phyloP scores from a whole-genome alignment of 2,888 invertebrate genomes.

The Cremastobaeus sp. region DNA sequence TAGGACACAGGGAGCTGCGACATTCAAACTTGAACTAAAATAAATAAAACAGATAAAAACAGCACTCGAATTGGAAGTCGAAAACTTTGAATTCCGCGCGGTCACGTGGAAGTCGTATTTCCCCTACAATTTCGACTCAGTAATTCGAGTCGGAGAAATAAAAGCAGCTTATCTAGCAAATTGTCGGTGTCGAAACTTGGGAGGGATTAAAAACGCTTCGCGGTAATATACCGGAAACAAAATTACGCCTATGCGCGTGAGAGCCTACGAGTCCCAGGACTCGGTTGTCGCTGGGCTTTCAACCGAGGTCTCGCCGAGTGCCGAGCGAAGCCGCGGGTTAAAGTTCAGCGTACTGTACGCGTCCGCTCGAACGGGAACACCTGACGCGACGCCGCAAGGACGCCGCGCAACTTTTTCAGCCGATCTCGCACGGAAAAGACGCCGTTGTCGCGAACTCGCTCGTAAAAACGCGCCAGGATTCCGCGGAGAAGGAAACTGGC shows the following conservation, averaged over 20 bases:
- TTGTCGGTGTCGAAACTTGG: too few relatives aligned
- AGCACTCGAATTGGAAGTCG: too few relatives aligned
- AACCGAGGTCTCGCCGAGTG: too few relatives aligned
- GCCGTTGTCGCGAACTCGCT: slow-evolving; percentile 9
- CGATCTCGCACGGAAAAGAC: background rate
- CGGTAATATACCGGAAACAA: slow-evolving; percentile 12
- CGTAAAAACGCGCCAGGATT: slow-evolving; percentile 27
- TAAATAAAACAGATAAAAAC: too few relatives aligned
- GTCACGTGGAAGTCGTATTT: too few relatives aligned
- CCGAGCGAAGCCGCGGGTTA: slow-evolving; percentile 30
- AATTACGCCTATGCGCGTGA: slow-evolving; percentile 16
- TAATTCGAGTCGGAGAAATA: too few relatives aligned
- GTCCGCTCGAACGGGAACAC: slow-evolving; percentile 28
- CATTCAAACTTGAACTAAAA: too few relatives aligned
- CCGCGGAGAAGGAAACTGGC: slow-evolving; percentile 21
- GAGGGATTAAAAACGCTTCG: too few relatives aligned
- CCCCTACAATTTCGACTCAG: too few relatives aligned
- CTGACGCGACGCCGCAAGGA: slow-evolving; percentile 32
- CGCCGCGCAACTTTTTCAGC: slow-evolving; percentile 29
- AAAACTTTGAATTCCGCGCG: too few relatives aligned
- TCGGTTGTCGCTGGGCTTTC: slow-evolving; percentile 16
- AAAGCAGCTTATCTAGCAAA: slow-evolving; percentile 9
- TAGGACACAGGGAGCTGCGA: too few relatives aligned
- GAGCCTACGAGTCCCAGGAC: slow-evolving; percentile 10
- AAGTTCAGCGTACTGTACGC: slow-evolving; percentile 36